phyloP scores from a whole-genome alignment of 2,113 vertebrate genomes.

The Eptesicus fuscus region DNA sequence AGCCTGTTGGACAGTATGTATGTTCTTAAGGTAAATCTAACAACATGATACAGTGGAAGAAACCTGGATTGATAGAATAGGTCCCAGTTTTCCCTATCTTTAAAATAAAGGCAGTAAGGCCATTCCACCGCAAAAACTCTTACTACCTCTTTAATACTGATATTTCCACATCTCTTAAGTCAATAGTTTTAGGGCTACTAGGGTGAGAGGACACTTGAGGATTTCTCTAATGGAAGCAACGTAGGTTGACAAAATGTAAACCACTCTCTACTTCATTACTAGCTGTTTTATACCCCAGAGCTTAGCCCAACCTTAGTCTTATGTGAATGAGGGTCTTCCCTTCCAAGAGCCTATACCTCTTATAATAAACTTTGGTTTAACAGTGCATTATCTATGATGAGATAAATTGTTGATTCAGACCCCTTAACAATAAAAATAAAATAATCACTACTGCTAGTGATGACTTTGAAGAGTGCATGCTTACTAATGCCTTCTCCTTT shows the following conservation, averaged over 20 bases:
- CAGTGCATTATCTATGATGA: not conserved
- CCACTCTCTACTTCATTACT: not conserved
- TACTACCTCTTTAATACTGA: not conserved
- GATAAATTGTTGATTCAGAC: not conserved
- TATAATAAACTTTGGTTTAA: not conserved
- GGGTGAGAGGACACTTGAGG: not conserved
- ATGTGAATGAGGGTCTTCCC: not conserved
- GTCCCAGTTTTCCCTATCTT: not conserved
- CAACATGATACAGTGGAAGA: not conserved
- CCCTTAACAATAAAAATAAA: not conserved
- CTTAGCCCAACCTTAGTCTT: not conserved
- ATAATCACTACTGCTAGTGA: not conserved
- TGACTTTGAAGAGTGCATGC: not conserved
- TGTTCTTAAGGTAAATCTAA: not conserved
- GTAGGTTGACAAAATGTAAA: not conserved
- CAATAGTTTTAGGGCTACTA: not conserved
- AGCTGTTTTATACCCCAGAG: not conserved
- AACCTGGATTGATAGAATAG: not conserved
- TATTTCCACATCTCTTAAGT: not conserved
- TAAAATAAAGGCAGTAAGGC: conserved; percentile 10
- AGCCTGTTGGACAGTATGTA: not conserved
- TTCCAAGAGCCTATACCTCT: not conserved
- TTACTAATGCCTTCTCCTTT: not conserved
- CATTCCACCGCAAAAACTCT: not conserved
- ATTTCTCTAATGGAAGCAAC: not conserved